phyloP scores from a whole-genome alignment of 2,797 vertebrate species.

The Sarcophilus harrisii region DNA sequence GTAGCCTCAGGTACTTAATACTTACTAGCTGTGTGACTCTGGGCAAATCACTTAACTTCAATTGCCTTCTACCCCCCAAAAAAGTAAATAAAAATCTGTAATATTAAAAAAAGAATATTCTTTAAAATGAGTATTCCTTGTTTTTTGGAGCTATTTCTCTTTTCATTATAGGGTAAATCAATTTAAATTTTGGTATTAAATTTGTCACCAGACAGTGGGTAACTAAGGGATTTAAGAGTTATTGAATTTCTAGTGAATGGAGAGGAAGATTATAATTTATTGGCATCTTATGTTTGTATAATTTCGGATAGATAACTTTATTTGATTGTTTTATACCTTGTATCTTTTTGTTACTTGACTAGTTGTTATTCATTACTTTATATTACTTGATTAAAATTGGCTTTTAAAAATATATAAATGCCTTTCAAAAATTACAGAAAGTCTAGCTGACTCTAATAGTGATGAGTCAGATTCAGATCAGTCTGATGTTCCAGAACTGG shows the following conservation, averaged over 20 bases:
- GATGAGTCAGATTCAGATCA: slow-evolving; percentile 99
- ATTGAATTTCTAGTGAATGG: slow-evolving; percentile 55
- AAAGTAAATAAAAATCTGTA: too few species aligned
- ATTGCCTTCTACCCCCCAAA: too few species aligned
- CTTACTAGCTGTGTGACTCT: too few species aligned
- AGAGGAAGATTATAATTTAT: slow-evolving; percentile 50
- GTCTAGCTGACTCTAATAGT: slow-evolving; percentile 95
- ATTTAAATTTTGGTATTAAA: slow-evolving; percentile 60
- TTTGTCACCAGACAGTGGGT: slow-evolving; percentile 38
- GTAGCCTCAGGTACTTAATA: too few species aligned
- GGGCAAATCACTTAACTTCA: too few species aligned
- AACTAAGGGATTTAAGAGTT: slow-evolving; percentile 52
- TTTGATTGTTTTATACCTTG: slow-evolving; percentile 49
- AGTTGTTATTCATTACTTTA: slow-evolving; percentile 61
- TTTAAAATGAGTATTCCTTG: not conserved
- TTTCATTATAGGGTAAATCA: slow-evolving; percentile 57
- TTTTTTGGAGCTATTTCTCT: slow-evolving; percentile 58
- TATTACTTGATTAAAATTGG: slow-evolving; percentile 56
- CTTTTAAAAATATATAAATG: slow-evolving; percentile 58
- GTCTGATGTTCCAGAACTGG: slow-evolving; percentile 98
- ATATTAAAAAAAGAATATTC: too few species aligned
- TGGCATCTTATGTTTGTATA: slow-evolving; percentile 42
- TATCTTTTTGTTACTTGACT: slow-evolving; percentile 39
- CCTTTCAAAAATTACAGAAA: slow-evolving; percentile 87
- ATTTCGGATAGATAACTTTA: slow-evolving; percentile 56